Evolutionary conservation across 2,888 invertebrate species (phyloP).

Genomic region (Hydraecia micacea): DNA sequence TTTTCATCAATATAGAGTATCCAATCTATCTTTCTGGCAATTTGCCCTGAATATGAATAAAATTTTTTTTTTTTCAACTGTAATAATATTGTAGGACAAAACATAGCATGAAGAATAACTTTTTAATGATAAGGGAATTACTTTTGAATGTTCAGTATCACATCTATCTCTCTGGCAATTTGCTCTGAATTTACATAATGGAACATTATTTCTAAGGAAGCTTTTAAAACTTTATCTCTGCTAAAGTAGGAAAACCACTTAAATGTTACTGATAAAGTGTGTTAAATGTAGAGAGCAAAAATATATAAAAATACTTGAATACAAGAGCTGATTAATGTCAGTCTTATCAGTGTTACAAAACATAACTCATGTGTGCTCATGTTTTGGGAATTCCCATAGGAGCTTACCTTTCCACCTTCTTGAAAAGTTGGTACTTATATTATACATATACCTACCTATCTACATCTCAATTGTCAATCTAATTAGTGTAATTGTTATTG

Average conservation of each 20-base stretch:
- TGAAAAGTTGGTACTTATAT: not conserved
- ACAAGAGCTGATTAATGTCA: constrained; percentile 24
- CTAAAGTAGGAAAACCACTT: constrained; percentile 47
- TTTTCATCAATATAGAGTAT: not conserved
- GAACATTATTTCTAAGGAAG: constrained; percentile 14
- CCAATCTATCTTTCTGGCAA: constrained; percentile 7
- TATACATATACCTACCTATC: not conserved
- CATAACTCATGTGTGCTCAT: constrained; percentile 6
- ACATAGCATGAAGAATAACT: not conserved
- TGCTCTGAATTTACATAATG: constrained; percentile 21
- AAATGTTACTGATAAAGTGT: constrained; percentile 33
- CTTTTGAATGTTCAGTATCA: constrained; percentile 2
- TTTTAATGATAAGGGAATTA: not conserved
- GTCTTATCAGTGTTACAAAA: constrained; percentile 39
- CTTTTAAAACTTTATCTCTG: constrained; percentile 26
- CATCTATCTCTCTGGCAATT: constrained; percentile 13
- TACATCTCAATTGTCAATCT: constrained; percentile 18
- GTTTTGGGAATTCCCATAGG: constrained; percentile 37
- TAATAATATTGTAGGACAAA: constrained; percentile 24
- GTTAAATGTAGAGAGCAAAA: constrained; percentile 15
- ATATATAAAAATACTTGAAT: constrained; percentile 41
- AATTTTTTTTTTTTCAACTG: constrained; percentile 87
- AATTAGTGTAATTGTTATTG: constrained; percentile 38
- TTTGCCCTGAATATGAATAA: constrained; percentile 19
- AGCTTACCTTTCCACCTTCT: constrained; percentile 31